phyloP scores from a whole-genome alignment of 2,888 invertebrate species.

The Griposia aprilina region DNA sequence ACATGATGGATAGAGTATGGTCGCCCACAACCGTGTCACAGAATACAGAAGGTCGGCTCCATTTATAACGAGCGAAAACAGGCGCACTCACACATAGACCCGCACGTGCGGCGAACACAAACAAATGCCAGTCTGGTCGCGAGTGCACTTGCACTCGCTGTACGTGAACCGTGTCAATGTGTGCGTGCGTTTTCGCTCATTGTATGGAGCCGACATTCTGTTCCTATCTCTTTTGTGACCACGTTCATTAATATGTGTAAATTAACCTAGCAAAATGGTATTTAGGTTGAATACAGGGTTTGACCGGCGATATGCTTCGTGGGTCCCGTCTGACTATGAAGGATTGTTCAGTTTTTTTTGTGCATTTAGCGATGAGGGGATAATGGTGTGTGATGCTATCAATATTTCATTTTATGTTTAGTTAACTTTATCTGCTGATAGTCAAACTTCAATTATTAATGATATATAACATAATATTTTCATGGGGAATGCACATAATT shows the following conservation, averaged over 20 bases:
- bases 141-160: background rate
- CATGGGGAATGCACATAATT: slow-evolving; percentile 23
- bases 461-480: background rate
- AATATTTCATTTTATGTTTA: background rate
- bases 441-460: background rate
- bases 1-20: slow-evolving; percentile 39
- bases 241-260: slow-evolving; percentile 74
- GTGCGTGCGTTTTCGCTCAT: background rate
- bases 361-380: background rate
- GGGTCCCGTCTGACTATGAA: slow-evolving; percentile 23
- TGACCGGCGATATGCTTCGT: slow-evolving; percentile 61
- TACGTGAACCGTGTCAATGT: background rate
- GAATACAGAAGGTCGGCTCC: background rate
- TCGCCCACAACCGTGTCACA: slow-evolving; percentile 47
- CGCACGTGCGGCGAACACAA: background rate
- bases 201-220: background rate
- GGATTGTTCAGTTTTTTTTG: slow-evolving; percentile 26
- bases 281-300: slow-evolving; percentile 60
- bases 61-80: background rate
- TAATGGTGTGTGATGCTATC: slow-evolving; percentile 15
- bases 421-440: background rate
- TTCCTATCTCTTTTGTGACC: background rate
- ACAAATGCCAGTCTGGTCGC: background rate
- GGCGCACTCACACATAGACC: background rate
- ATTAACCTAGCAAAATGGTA: slow-evolving; percentile 70